Conservation (phyloP, 2,113 vertebrate species). For the Gambusia affinis region DNA sequence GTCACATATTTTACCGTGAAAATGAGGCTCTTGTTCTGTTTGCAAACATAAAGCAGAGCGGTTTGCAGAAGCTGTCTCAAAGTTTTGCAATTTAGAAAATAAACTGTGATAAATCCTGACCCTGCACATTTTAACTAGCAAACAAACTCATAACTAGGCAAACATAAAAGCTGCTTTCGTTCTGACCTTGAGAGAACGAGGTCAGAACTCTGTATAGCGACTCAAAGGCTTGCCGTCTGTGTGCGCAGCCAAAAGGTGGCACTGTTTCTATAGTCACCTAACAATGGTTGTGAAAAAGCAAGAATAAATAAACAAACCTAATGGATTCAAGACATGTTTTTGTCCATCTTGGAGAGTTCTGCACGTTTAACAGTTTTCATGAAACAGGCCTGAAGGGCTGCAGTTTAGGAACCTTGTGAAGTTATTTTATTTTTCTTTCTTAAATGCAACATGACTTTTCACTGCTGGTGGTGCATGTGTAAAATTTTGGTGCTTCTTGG, state of each 20-base stretch:
- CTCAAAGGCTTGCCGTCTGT: too few relatives aligned
- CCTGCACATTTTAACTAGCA: background rate
- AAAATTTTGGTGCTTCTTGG: background rate
- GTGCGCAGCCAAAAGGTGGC: background rate
- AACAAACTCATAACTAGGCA: background rate
- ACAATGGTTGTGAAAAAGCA: background rate
- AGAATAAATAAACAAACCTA: background rate
- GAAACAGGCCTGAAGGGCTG: background rate
- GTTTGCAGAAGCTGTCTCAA: background rate
- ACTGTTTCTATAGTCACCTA: background rate
- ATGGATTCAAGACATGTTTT: background rate
- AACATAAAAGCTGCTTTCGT: background rate
- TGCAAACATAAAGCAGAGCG: background rate
- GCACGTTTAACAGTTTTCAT: too few relatives aligned
- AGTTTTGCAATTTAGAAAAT: background rate
- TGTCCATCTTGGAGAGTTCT: too few relatives aligned
- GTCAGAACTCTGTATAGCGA: background rate
- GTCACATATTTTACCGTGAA: constrained; percentile 1
- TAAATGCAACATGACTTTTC: background rate
- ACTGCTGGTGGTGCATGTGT: background rate
- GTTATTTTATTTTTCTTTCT: background rate
- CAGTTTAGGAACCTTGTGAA: background rate
- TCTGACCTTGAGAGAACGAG: background rate
- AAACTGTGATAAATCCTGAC: background rate
- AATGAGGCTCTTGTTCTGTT: background rate